Evolutionary conservation across 1,140 invertebrate genomes (phyloP).

Genomic region (Drosophila arawakana): DNA sequence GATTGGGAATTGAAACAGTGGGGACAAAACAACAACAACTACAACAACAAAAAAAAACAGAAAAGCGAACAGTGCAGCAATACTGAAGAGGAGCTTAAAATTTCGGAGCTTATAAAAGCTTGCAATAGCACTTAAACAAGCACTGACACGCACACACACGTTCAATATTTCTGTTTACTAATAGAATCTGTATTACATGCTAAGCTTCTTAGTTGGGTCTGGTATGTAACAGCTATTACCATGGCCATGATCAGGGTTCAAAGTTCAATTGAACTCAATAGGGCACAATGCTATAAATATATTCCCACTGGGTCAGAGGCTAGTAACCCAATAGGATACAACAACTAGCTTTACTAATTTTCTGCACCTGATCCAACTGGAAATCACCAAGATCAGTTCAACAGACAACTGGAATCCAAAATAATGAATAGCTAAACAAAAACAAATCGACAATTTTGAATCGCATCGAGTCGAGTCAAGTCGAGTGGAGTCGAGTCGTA

Average conservation of each 20-base stretch:
- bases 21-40: neutral
- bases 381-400: conserved; percentile 32
- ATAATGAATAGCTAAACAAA: conserved; percentile 41
- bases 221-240: neutral
- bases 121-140: neutral
- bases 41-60: no score
- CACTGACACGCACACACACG: neutral
- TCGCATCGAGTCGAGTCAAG: conserved; percentile 7
- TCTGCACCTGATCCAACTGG: conserved; percentile 50
- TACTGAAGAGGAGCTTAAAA: conserved; percentile 19
- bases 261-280: neutral
- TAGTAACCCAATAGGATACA: neutral
- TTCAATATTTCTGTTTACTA: conserved; percentile 6
- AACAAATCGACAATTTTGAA: conserved; percentile 21
- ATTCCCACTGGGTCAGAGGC: conserved; percentile 2
- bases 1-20: conserved; percentile 33
- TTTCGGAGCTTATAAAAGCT: conserved; percentile 15
- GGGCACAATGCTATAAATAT: conserved; percentile 1
- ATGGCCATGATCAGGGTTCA: neutral
- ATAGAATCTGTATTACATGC: conserved; percentile 6
- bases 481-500: conserved; percentile 10
- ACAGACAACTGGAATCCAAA: conserved; percentile 21
- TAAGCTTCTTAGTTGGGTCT: conserved; percentile 1
- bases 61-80: neutral
- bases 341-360: neutral